Conservation (phyloP, 1,140 invertebrate genomes). For the Lasaia peninsularis region DNA sequence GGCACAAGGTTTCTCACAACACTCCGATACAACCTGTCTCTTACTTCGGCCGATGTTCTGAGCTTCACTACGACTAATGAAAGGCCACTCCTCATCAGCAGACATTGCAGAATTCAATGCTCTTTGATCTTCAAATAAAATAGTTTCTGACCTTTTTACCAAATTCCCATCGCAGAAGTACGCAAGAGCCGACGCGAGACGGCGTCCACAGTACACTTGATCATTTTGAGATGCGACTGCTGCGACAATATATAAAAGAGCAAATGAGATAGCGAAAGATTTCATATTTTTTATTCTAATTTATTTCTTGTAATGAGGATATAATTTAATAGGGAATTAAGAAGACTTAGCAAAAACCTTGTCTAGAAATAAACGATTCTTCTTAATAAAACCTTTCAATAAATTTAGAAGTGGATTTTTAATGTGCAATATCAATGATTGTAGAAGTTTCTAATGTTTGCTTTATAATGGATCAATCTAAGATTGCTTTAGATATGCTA, state of each 20-base stretch:
- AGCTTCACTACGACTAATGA: conserved; percentile 21
- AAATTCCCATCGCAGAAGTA: conserved; percentile 25
- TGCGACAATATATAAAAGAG: conserved; percentile 16
- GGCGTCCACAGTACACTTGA: conserved; percentile 28
- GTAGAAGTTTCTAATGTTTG: too few relatives aligned
- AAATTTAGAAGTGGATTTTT: too few relatives aligned
- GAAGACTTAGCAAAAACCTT: too few relatives aligned
- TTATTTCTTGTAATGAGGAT: neutral
- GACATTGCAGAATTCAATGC: neutral
- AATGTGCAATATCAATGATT: too few relatives aligned
- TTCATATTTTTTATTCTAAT: conserved; percentile 19
- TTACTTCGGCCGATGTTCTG: conserved; percentile 26
- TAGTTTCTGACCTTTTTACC: conserved; percentile 20
- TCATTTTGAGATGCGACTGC: conserved; percentile 13
- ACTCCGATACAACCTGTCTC: conserved; percentile 32
- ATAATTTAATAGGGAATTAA: neutral
- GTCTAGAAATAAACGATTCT: too few relatives aligned
- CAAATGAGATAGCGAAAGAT: conserved; percentile 11
- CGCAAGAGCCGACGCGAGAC: conserved; percentile 22
- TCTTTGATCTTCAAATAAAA: too few relatives aligned
- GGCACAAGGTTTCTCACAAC: conserved; percentile 36
- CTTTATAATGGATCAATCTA: too few relatives aligned
- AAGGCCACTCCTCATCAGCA: conserved; percentile 20
- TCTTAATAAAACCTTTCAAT: too few relatives aligned
- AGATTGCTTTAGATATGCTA: neutral